A percentile compares a stretch with the other conserved stretches of the same genome.
Conservation (phyloP, 2,888 invertebrate genomes). For the Ectemnius lituratus region DNA sequence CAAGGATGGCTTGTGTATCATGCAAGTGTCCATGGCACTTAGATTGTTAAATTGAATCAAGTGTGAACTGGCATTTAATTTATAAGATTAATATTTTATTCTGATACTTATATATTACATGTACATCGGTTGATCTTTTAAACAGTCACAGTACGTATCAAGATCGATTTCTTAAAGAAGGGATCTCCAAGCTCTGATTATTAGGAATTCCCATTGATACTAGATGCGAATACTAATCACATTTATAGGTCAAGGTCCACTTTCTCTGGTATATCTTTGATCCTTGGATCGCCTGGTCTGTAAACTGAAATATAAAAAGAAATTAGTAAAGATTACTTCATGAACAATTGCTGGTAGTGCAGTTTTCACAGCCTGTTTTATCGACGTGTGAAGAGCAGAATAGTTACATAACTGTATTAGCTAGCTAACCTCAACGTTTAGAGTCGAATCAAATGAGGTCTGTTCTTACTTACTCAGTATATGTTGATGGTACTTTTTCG, state of each 20-base stretch:
- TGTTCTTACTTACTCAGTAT: constrained; percentile 36
- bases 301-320: constrained; percentile 54
- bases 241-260: neutral
- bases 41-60: too few relatives aligned
- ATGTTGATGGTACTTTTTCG: constrained; percentile 13
- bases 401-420: constrained; percentile 7
- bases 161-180: neutral
- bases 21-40: too few relatives aligned
- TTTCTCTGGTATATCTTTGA: neutral
- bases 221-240: neutral
- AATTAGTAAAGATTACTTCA: neutral
- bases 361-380: constrained; percentile 6
- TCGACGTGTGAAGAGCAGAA: neutral
- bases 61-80: too few relatives aligned
- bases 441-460: neutral
- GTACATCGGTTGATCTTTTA: too few relatives aligned
- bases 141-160: too few relatives aligned
- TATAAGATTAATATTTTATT: too few relatives aligned
- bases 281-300: constrained; percentile 62
- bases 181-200: too few relatives aligned
- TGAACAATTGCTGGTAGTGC: neutral
- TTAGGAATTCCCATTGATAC: neutral
- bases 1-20: too few relatives aligned
- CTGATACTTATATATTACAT: too few relatives aligned
- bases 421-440: constrained; percentile 9